Base-by-base conservation (phyloP, 2,797 vertebrate species). In the Alectoris magna region DNA sequence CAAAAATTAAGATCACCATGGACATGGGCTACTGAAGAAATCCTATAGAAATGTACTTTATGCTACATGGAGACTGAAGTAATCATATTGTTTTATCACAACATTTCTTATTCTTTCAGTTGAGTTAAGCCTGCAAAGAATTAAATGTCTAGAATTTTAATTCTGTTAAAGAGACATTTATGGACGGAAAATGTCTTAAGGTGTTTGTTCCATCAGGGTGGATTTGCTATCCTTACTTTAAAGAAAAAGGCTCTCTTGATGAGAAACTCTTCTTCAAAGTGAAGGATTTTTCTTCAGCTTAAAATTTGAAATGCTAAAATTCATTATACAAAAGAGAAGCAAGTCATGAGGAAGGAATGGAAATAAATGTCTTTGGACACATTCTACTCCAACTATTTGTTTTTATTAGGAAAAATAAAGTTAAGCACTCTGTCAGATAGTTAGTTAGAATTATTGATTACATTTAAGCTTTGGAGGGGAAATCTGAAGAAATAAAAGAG, bases 151-250 rank as follows among this genome's bases (percentile, higher is more conserved):
- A 63, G 27, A 83, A 39, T 31, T 74, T 63, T 74, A 60, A 53
- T 88, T 73, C 71, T 94, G 90, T 92, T 87, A 53, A 84, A 87
- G 68, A 87, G 51, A 82, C 19, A 11, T 11, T 80, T 5, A 3
- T 6, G 21, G 68, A 81, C 15, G 51, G 68, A 56, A 75, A 41
- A 29, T 74, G 36, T 83, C 92, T 86, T 66, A 73, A 63, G 48
- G 48, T 81, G 73, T 90, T 93, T 91, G 60, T 92, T 88, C 84
- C 1, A 0, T 74, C 53, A 68, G 70, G 27, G 49, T 91, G 44
- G 21, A 41, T 83, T 86, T 88, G 69, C 55, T 85, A 74, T 53
- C 53, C 67, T 63, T 74, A 53, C 68, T 87, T 34, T 12, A 84
- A 81, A 84, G 84, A 80, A 53, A 31, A 80, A 43, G 72, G 22